Conservation (phyloP, 30 jellyfish, hydroid and myxozoan genomes). For the Chrysaora quinquecirrha region DNA sequence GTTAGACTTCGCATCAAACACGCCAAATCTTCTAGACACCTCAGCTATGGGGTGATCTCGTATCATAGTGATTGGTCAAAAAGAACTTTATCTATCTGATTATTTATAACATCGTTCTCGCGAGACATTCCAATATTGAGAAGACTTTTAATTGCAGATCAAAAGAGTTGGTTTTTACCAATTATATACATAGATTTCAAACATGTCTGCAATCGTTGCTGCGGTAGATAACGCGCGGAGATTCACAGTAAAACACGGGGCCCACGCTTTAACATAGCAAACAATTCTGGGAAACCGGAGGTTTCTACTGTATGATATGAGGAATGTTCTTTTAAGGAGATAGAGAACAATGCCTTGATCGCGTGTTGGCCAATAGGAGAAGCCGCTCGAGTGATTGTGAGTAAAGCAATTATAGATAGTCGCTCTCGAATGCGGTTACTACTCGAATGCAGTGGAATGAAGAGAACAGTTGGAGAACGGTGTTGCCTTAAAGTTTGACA, state of each 20-base stretch:
- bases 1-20: too few relatives aligned
- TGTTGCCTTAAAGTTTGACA: neutral
- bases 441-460: slow-evolving; percentile 13
- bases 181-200: slow-evolving; percentile 17
- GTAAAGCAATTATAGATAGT: slow-evolving; percentile 15
- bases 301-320: slow-evolving; percentile 17
- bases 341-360: slow-evolving; percentile 48
- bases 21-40: too few relatives aligned
- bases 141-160: slow-evolving; percentile 36
- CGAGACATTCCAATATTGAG: slow-evolving; percentile 39
- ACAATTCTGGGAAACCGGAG: slow-evolving; percentile 62
- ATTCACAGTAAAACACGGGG: slow-evolving; percentile 23
- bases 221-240: slow-evolving; percentile 47
- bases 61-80: too few relatives aligned
- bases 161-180: slow-evolving; percentile 63
- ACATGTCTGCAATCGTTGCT: slow-evolving; percentile 42
- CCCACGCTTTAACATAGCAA: slow-evolving; percentile 29
- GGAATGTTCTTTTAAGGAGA: slow-evolving; percentile 7
- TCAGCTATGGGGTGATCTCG: too few relatives aligned
- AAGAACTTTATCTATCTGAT: too few relatives aligned
- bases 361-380: slow-evolving; percentile 60
- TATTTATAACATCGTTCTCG: slow-evolving; percentile 14
- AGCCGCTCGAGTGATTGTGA: slow-evolving; percentile 33
- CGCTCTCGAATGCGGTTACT: slow-evolving; percentile 40
- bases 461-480: neutral